phyloP scores from a whole-genome alignment of 2,113 vertebrate species.

The Plectropomus leopardus region DNA sequence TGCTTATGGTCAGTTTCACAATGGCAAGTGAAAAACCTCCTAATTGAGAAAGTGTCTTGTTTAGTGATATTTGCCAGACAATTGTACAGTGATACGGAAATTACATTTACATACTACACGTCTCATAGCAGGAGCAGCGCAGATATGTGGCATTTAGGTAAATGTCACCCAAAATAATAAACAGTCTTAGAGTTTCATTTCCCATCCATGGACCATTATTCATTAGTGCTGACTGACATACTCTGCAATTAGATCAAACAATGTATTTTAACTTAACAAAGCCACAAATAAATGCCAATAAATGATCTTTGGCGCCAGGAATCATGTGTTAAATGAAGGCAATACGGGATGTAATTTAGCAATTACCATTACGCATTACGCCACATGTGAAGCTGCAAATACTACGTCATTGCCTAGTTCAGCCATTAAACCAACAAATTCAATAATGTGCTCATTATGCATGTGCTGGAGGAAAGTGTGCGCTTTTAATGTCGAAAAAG shows the following conservation, averaged over 20 bases:
- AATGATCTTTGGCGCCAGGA: conserved; percentile 71
- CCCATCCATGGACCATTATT: conserved; percentile 60
- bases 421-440: conserved; percentile 79
- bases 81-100: conserved; percentile 76
- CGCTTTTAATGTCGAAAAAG: conserved; percentile 61
- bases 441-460: conserved; percentile 79
- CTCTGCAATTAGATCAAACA: conserved; percentile 68
- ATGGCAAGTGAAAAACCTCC: conserved; percentile 43
- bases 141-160: conserved; percentile 85
- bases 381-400: conserved; percentile 68
- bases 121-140: conserved; percentile 58
- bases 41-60: conserved; percentile 62
- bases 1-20: conserved; percentile 30
- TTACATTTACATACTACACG: conserved; percentile 75
- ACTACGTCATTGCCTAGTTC: conserved; percentile 73
- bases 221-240: conserved; percentile 81
- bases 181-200: conserved; percentile 68
- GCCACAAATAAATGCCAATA: conserved; percentile 76
- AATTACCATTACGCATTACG: conserved; percentile 69
- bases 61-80: conserved; percentile 81
- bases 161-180: conserved; percentile 84
- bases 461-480: conserved; percentile 53
- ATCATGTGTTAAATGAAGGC: conserved; percentile 72
- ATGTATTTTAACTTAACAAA: conserved; percentile 69
- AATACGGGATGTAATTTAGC: conserved; percentile 68